Base-by-base conservation (phyloP, 2,888 invertebrate species). In the Iselma pallidipennis region DNA sequence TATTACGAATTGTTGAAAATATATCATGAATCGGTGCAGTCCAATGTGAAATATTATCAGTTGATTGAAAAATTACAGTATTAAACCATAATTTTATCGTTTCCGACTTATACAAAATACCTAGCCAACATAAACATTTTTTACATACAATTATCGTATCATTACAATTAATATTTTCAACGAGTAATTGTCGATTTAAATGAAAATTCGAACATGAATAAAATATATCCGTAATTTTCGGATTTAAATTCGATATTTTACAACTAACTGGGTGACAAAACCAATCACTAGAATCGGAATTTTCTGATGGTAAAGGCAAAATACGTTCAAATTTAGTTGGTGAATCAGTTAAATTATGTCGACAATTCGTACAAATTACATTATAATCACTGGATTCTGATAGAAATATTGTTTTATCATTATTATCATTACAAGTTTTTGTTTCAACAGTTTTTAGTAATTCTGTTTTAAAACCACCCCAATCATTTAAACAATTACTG, bases 241-340 rank as follows among this genome's bases (percentile, higher is more conserved):
- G 85, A 63, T 83, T 82, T 14, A 86, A 71, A 63, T 53, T 77
- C 65, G 69, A 54, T 37, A 58, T 45, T 16, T 61, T 71, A 31
- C 66, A 51, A 25, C 3, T 78, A 77, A 23, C 81, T 80, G 49
- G 83, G 66, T 89, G 89, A 71, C 89, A 90, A 75, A 88, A 90
- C 87, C 88, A 89, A 65, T 89, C 89, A 0, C 84, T 83, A 74
- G 85, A 83, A 71, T 88, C 87, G 59, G 85, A 79, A 78, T 84
- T 85, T 14, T 83, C 82, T 0, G 87, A 84, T 0, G 89, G 89
- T 56, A 89, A 76, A 59, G 89, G 88, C 61, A 89, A 78, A 71
- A 89, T 81, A 65, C 88, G 82, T 50, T 83, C 78, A 78, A 89
- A 88, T 50, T 80, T 82, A 0, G 81, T 42, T n/a, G 65, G 55